Percentiles rank a stretch among this genome's conserved stretches.
phyloP scores from a whole-genome alignment of 2,888 invertebrate genomes.

The Oscheius sp. region DNA sequence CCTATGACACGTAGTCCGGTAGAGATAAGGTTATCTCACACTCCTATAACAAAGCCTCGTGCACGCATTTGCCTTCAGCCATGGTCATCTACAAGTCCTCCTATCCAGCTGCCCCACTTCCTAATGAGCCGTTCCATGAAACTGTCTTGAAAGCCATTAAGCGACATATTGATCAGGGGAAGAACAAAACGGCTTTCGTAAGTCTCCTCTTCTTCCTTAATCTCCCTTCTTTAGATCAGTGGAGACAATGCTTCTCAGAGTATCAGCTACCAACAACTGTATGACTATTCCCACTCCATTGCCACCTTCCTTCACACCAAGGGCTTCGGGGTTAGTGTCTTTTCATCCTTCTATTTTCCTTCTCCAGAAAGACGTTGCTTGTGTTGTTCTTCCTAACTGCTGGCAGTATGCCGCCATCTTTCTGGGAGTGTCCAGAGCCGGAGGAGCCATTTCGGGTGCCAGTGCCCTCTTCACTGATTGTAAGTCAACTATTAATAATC shows the following conservation, averaged over 20 bases:
- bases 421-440: conserved; percentile 45
- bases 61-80: background rate
- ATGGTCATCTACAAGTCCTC: conserved; percentile 41
- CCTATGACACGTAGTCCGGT: background rate
- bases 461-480: conserved; percentile 62
- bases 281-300: conserved; percentile 37
- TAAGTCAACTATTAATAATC: conserved; percentile 23
- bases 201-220: background rate
- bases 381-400: conserved; percentile 48
- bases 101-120: conserved; percentile 43
- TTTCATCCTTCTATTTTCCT: background rate
- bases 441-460: conserved; percentile 55
- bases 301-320: conserved; percentile 44
- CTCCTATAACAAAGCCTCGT: background rate
- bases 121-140: conserved; percentile 47
- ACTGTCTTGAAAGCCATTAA: conserved; percentile 43
- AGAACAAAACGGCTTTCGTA: conserved; percentile 51
- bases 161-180: conserved; percentile 33
- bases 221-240: conserved; percentile 32
- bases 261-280: conserved; percentile 40
- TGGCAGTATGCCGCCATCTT: conserved; percentile 53
- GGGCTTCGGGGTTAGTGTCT: conserved; percentile 39
- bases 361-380: conserved; percentile 45
- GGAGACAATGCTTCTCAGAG: conserved; percentile 37
- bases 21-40: conserved; percentile 16